These are phyloP conservation scores for Cheilosia grossa DNA, from an alignment of 2,888 invertebrate species.

Conservation along the genomic window DNA sequence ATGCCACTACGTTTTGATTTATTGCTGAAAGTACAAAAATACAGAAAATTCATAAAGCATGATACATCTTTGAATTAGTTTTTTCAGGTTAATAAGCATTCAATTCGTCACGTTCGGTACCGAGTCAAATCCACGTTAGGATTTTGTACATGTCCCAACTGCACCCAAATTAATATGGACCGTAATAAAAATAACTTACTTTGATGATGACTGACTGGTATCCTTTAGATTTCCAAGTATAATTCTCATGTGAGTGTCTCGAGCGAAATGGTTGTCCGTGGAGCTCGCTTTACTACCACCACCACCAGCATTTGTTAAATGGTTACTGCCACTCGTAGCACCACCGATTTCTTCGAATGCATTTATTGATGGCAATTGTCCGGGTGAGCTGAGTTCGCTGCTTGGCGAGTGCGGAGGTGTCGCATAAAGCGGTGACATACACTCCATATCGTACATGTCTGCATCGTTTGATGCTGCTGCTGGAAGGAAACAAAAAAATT, in stretches of 20 bases:
- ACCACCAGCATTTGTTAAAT: constrained; percentile 64
- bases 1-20: constrained; percentile 92
- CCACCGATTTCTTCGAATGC: constrained; percentile 82
- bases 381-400: constrained; percentile 86
- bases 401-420: constrained; percentile 91
- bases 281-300: constrained; percentile 80
- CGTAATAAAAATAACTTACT: constrained; percentile 77
- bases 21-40: constrained; percentile 76
- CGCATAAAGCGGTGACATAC: constrained; percentile 89
- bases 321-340: constrained; percentile 75
- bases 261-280: constrained; percentile 92
- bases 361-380: constrained; percentile 81
- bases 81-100: too few species aligned
- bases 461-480: constrained; percentile 81
- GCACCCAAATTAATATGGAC: background rate
- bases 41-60: constrained; percentile 3
- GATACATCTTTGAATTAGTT: too few species aligned
- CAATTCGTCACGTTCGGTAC: too few species aligned
- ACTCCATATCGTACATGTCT: constrained; percentile 83
- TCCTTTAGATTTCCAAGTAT: constrained; percentile 88
- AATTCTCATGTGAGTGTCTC: constrained; percentile 96
- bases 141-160: too few species aligned
- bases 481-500: background rate
- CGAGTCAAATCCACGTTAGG: too few species aligned
- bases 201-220: constrained; percentile 81